Base-by-base conservation (phyloP, 2,113 vertebrate genomes). In the Trogon melanurus region DNA sequence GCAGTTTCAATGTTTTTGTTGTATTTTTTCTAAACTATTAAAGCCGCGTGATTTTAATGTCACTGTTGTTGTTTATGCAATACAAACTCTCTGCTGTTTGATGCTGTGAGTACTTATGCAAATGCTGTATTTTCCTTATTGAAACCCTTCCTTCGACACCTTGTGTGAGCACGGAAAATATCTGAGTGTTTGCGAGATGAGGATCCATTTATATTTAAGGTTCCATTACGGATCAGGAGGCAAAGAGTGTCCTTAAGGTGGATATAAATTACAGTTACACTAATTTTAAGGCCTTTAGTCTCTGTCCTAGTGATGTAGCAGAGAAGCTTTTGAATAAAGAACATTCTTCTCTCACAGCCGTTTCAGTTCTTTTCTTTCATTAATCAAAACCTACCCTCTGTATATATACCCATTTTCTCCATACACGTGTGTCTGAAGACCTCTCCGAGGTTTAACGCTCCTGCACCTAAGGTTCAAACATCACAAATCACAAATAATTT, bases 401-500 rank as follows among this genome's bases (percentile, higher is more conserved):
- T 83, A 25, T 64, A 60, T 44, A 44, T 71, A 47, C 60, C 21
- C 75, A 19, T 21, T 93, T 91, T 79, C 78, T 90, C 53, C 89
- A 8, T 61, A 51, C 50, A 62, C 57, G 80, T 79, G 66, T 50
- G 58, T 73, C 79, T 93, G 81, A 69, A 82, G 76, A 56, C 75
- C 83, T 92, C 74, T 89, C 26, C 41, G 79, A 97, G 66, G 84
- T 93, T 93, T 91, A 85, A 88, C 91, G 45, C 85, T 91, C 91
- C 75, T 41, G 82, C 91, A 91, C 89, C 91, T 50, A 44, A 85
- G 89, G 94, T 62, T 96, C 91, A 95, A 96, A 94, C 79, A 48
- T 16, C 91, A 92, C 93, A 95, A 96, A 96, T 85, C 64, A 94
- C 95, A 96, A 94, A 91, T 71, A 76, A 92, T 97, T 98, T 98